Evolutionary conservation across 2,113 vertebrate species (phyloP).

Genomic region (Vulpes vulpes): DNA sequence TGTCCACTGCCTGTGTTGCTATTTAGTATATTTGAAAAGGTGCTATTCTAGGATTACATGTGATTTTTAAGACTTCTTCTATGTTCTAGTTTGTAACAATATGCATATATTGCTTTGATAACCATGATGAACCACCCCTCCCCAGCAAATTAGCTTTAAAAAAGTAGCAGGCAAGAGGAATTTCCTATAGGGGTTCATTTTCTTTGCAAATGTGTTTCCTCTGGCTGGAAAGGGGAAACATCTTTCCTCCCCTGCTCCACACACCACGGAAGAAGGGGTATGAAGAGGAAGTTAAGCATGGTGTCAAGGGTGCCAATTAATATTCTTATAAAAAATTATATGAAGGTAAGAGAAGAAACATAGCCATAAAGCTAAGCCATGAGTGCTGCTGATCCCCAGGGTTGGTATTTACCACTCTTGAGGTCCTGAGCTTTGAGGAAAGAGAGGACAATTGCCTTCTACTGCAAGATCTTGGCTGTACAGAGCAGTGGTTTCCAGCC

Average conservation of each 20-base stretch:
- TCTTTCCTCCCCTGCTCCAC: not conserved
- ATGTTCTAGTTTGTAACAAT: not conserved
- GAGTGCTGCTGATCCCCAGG: fast-evolving
- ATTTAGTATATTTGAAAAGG: not conserved
- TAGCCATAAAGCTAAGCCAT: fast-evolving
- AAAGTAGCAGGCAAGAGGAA: constrained; percentile 6
- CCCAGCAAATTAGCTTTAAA: constrained; percentile 9
- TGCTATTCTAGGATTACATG: not conserved
- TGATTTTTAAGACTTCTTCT: not conserved
- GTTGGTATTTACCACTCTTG: no score
- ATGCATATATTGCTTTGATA: not conserved
- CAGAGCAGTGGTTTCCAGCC: not conserved
- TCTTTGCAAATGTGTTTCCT: constrained; percentile 76
- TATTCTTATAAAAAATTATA: not conserved
- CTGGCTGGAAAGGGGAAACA: constrained; percentile 49
- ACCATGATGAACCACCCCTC: not conserved
- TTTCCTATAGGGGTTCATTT: constrained; percentile 57
- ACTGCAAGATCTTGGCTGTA: not conserved
- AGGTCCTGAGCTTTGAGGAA: not conserved
- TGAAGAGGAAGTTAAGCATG: constrained; percentile 28
- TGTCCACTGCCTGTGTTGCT: not conserved
- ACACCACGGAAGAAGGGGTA: not conserved
- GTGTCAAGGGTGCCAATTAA: fast-evolving
- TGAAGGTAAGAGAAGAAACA: not conserved
- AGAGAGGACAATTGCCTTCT: not conserved